These are phyloP conservation scores for Setipinna tenuifilis DNA, from an alignment of 2,797 vertebrate genomes.

Conservation along the genomic window DNA sequence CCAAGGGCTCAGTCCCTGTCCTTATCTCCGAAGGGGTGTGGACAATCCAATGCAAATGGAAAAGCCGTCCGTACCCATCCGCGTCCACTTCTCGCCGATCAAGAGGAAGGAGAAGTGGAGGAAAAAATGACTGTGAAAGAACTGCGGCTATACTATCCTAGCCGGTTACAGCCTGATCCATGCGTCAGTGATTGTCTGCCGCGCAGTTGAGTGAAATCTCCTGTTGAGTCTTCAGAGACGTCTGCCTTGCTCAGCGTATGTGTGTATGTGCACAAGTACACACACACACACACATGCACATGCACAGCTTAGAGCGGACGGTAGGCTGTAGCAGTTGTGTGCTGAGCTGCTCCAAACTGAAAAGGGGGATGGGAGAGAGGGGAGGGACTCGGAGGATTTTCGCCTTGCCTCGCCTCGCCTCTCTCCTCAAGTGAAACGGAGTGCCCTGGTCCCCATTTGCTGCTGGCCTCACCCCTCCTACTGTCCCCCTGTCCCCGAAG, in stretches of 20 bases:
- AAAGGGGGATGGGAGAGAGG: conserved; percentile 45
- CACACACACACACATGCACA: not conserved
- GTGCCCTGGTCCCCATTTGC: conserved; percentile 11
- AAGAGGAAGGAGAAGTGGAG: conserved; percentile 33
- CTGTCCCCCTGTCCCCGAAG: conserved; percentile 21
- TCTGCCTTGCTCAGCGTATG: conserved; percentile 18
- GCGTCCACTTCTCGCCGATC: conserved; percentile 36
- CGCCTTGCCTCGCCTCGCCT: conserved; percentile 38
- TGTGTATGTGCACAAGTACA: conserved; percentile 5
- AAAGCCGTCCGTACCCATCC: conserved; percentile 47
- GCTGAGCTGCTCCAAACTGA: conserved; percentile 22
- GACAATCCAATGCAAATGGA: conserved; percentile 52
- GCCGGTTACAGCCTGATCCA: not conserved
- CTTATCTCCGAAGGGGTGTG: conserved; percentile 60
- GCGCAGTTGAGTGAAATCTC: conserved; percentile 19
- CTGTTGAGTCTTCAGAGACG: conserved; percentile 21
- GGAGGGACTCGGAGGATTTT: conserved; percentile 45
- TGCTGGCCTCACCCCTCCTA: not conserved
- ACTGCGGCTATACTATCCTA: not conserved
- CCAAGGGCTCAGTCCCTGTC: conserved; percentile 42
- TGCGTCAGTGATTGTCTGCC: conserved; percentile 25
- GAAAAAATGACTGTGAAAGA: not conserved
- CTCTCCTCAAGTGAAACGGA: conserved; percentile 46
- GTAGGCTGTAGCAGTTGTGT: not conserved
- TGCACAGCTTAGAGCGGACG: conserved; percentile 11